Percentiles rank a stretch among this genome's conserved stretches.
Evolutionary conservation across 1,140 invertebrate species (phyloP).

Genomic region (Drosophila aff.): DNA sequence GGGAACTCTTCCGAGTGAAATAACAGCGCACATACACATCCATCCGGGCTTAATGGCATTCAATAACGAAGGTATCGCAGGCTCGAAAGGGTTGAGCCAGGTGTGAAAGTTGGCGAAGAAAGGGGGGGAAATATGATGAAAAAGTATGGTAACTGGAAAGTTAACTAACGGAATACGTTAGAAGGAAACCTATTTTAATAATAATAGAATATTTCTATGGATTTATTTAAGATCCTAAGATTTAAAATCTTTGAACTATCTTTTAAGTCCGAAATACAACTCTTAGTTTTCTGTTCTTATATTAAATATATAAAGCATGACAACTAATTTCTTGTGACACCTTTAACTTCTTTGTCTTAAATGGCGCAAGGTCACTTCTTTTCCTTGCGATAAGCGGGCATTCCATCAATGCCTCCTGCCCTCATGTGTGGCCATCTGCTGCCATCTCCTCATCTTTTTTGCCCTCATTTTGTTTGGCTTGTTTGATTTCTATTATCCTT

Average conservation of each 20-base stretch:
- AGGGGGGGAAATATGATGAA: neutral
- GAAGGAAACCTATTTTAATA: no score
- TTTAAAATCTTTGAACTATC: neutral
- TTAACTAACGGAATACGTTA: no score
- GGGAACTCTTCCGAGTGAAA: neutral
- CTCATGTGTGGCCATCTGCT: constrained; percentile 4
- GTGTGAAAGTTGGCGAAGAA: constrained; percentile 12
- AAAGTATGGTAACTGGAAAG: neutral
- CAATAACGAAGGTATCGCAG: constrained; percentile 12
- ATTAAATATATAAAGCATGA: neutral
- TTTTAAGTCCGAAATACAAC: no score
- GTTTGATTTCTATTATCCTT: constrained; percentile 74
- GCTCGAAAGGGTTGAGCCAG: constrained; percentile 23
- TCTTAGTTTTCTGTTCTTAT: neutral
- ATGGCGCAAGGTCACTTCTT: constrained; percentile 38
- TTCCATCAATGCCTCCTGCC: constrained; percentile 24
- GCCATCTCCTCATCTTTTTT: constrained; percentile 6
- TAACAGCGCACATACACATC: constrained; percentile 1
- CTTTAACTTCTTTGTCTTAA: constrained; percentile 11
- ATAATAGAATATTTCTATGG: no score
- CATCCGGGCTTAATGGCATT: constrained; percentile 24
- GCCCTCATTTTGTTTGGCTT: constrained; percentile 62
- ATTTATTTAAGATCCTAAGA: no score
- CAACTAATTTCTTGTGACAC: neutral
- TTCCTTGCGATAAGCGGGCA: neutral